Evolutionary conservation across 2,113 vertebrate genomes (phyloP).

Genomic region (Ivindomyrus marchei): DNA sequence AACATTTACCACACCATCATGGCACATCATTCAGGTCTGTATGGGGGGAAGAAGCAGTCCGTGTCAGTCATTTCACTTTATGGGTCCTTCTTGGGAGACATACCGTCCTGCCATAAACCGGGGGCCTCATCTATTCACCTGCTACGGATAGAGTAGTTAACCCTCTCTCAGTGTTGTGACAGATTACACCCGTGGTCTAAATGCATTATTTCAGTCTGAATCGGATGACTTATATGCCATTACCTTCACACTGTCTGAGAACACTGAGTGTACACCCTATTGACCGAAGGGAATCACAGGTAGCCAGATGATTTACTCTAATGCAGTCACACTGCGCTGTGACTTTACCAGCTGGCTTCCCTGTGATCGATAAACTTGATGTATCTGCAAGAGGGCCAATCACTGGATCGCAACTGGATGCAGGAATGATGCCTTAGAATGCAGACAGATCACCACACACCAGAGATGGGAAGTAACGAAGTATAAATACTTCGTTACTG

Average conservation of each 20-base stretch:
- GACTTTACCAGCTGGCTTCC: slow-evolving; percentile 40
- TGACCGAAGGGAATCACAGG: background rate
- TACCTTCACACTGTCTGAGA: background rate
- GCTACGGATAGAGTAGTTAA: slow-evolving; percentile 38
- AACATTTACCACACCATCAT: slow-evolving; percentile 51
- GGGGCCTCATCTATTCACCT: slow-evolving; percentile 35
- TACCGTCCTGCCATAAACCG: slow-evolving; percentile 47
- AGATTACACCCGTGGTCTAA: background rate
- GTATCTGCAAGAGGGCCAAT: slow-evolving; percentile 41
- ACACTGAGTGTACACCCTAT: background rate
- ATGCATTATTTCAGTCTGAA: background rate
- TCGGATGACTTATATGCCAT: background rate
- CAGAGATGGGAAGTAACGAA: too few relatives aligned
- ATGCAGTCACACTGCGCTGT: slow-evolving; percentile 42
- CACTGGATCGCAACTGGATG: slow-evolving; percentile 27
- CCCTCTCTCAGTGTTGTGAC: slow-evolving; percentile 23
- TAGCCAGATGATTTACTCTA: background rate
- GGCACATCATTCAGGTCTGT: slow-evolving; percentile 38
- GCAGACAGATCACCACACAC: slow-evolving; percentile 8
- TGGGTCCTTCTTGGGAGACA: slow-evolving; percentile 35
- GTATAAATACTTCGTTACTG: too few relatives aligned
- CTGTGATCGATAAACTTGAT: background rate
- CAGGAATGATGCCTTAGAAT: slow-evolving; percentile 32
- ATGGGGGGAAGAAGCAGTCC: slow-evolving; percentile 41
- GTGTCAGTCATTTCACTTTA: slow-evolving; percentile 40